Evolutionary conservation across 2,797 vertebrate genomes (phyloP).

Genomic region (Sternarchorhynchus goeldii): DNA sequence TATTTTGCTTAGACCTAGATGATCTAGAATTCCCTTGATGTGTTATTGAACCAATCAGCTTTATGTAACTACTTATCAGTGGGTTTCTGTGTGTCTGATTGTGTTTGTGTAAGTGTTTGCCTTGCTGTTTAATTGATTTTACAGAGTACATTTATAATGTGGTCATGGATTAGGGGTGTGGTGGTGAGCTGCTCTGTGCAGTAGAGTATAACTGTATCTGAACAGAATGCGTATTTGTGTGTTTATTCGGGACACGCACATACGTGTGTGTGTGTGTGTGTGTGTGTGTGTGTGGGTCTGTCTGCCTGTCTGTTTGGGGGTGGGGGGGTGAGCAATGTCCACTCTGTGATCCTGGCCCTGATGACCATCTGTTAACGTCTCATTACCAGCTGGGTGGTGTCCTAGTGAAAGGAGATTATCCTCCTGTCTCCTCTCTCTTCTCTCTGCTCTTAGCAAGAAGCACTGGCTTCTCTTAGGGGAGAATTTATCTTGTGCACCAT

Average conservation of each 20-base stretch:
- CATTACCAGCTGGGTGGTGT: slow-evolving; percentile 50
- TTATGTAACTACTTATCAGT: slow-evolving; percentile 17
- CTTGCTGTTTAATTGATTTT: slow-evolving; percentile 44
- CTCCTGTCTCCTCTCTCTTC: background rate
- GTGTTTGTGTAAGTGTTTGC: slow-evolving; percentile 42
- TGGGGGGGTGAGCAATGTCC: slow-evolving; percentile 22
- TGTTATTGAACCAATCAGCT: slow-evolving; percentile 50
- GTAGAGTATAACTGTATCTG: background rate
- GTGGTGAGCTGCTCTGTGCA: background rate
- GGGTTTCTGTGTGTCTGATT: slow-evolving; percentile 24
- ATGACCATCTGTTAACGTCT: slow-evolving; percentile 66
- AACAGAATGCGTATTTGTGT: slow-evolving; percentile 14
- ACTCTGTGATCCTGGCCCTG: slow-evolving; percentile 61
- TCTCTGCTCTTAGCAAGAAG: background rate
- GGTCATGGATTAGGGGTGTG: slow-evolving; percentile 33
- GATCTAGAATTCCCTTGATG: slow-evolving; percentile 8
- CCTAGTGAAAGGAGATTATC: slow-evolving; percentile 29
- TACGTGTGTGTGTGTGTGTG: slow-evolving; percentile 20
- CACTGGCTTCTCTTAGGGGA: background rate
- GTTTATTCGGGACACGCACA: background rate
- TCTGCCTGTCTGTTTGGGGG: slow-evolving; percentile 27
- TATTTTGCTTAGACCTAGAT: slow-evolving; percentile 18
- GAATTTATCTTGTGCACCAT: no score
- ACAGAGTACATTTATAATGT: slow-evolving; percentile 28
- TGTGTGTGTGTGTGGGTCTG: slow-evolving; percentile 19